phyloP scores from a whole-genome alignment of 2,888 invertebrate genomes.

The Apamea crenata region DNA sequence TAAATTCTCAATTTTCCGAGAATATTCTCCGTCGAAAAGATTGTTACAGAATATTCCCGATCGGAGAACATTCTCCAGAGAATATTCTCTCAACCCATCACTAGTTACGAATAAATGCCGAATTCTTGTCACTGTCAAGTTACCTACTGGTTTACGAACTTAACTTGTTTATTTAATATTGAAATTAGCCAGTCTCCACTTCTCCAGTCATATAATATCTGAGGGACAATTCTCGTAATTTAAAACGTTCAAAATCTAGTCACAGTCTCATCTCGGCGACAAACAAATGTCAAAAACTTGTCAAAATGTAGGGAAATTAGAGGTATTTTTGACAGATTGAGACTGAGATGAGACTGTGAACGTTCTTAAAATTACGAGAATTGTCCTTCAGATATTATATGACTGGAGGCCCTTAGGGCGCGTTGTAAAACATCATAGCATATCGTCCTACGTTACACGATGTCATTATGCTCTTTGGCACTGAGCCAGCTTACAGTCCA shows the following conservation, averaged over 20 bases:
- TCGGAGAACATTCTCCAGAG: neutral
- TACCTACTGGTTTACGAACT: neutral
- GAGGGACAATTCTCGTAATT: too few relatives aligned
- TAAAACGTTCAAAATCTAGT: too few relatives aligned
- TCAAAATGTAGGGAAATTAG: too few relatives aligned
- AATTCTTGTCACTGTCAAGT: neutral
- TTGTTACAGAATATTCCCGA: neutral
- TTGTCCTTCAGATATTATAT: too few relatives aligned
- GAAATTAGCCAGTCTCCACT: too few relatives aligned
- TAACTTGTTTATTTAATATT: neutral
- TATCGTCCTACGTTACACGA: conserved; percentile 77
- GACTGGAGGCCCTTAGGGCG: conserved; percentile 67
- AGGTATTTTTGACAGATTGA: too few relatives aligned
- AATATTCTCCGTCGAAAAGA: neutral
- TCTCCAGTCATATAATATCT: too few relatives aligned
- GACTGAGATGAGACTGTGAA: too few relatives aligned
- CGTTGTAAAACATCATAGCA: conserved; percentile 63
- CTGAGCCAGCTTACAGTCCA: conserved; percentile 73
- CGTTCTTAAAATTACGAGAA: too few relatives aligned
- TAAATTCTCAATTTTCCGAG: neutral
- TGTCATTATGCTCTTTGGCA: conserved; percentile 74
- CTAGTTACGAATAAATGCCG: neutral
- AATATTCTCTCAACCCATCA: neutral
- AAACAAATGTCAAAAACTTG: too few relatives aligned
- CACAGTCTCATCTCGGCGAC: too few relatives aligned